A percentile compares a stretch with the other conserved stretches of the same genome.
phyloP scores from a whole-genome alignment of 2,797 vertebrate genomes.

The Sarcoramphus papa region DNA sequence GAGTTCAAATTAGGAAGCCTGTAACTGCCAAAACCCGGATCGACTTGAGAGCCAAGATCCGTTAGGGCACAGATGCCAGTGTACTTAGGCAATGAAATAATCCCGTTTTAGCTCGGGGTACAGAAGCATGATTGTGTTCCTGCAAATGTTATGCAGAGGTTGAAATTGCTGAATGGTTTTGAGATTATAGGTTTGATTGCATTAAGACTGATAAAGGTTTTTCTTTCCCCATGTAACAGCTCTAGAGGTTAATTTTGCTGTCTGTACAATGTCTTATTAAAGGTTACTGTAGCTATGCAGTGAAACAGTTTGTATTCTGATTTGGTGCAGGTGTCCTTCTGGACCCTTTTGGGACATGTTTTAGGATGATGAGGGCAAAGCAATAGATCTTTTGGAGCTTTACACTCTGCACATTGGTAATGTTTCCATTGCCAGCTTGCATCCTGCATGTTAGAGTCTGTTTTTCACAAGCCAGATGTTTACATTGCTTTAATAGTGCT shows the following conservation, averaged over 20 bases:
- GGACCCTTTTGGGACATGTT: not conserved
- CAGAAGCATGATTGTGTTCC: not conserved
- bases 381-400: not conserved
- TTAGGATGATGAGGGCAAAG: not conserved
- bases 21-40: not conserved
- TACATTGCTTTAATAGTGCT: not conserved
- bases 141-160: constrained; percentile 3
- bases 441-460: not conserved
- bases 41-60: not conserved
- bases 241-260: constrained; percentile 8
- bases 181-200: constrained; percentile 1
- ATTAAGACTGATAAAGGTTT: not conserved
- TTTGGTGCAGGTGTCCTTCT: not conserved
- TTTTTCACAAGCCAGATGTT: not conserved
- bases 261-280: not conserved
- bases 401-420: not conserved
- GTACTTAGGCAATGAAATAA: constrained; percentile 27
- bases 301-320: not conserved
- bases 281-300: not conserved
- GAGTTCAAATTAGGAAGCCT: not conserved
- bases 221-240: not conserved
- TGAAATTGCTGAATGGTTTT: constrained; percentile 24
- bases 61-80: not conserved
- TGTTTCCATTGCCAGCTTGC: not conserved
- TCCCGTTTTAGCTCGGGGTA: not conserved